A percentile compares a stretch with the other conserved stretches of the same genome.
phyloP scores from a whole-genome alignment of 2,888 invertebrate genomes.

The Miltochrista miniata region DNA sequence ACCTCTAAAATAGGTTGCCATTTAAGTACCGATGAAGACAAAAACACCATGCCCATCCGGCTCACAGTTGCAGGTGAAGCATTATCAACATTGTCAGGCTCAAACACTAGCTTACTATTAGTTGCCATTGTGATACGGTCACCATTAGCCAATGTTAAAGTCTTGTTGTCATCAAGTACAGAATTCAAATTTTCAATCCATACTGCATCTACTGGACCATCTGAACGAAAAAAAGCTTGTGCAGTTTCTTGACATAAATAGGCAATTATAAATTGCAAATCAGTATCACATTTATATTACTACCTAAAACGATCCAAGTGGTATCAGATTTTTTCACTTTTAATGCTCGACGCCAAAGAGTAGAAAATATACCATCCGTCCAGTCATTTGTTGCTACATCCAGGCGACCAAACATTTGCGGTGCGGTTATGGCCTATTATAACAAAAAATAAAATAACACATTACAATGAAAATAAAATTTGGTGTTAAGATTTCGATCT shows the following conservation, averaged over 20 bases:
- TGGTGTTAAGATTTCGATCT: too few species aligned
- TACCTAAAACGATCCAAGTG: conserved; percentile 86
- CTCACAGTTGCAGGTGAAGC: conserved; percentile 96
- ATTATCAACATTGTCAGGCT: conserved; percentile 95
- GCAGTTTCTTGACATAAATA: neutral
- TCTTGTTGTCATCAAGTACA: conserved; percentile 95
- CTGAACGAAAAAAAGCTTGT: conserved; percentile 51
- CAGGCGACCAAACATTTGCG: conserved; percentile 95
- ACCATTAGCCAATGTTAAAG: conserved; percentile 94
- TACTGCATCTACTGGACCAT: conserved; percentile 96
- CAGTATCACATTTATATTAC: conserved; percentile 46
- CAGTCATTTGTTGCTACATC: conserved; percentile 97
- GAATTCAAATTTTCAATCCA: conserved; percentile 98
- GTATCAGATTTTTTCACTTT: conserved; percentile 89
- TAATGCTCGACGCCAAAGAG: conserved; percentile 92
- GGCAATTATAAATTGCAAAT: conserved; percentile 77
- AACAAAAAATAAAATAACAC: neutral
- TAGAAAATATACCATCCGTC: conserved; percentile 97
- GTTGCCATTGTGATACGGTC: conserved; percentile 95
- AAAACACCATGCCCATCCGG: conserved; percentile 95
- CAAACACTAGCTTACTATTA: conserved; percentile 94
- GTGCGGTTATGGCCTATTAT: conserved; percentile 91
- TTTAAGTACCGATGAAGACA: conserved; percentile 92
- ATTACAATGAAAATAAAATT: too few species aligned
- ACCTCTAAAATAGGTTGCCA: conserved; percentile 92